These are phyloP conservation scores for Strigops habroptila DNA, from an alignment of 2,113 vertebrate genomes.

Conservation along the genomic window DNA sequence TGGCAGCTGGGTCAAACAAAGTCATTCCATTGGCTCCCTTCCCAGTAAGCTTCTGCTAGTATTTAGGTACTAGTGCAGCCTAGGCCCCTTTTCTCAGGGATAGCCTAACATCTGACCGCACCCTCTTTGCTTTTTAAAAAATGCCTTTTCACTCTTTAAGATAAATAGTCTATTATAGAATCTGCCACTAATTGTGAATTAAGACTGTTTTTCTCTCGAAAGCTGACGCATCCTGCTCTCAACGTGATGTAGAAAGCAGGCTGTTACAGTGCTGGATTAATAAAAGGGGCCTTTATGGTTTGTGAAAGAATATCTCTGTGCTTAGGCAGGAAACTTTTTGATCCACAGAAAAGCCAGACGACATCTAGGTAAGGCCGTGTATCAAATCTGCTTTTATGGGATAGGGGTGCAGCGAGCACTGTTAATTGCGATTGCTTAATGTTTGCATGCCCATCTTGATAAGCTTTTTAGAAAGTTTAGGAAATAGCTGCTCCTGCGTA, in stretches of 20 bases:
- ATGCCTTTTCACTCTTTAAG: slow-evolving; percentile 70
- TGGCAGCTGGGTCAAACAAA: slow-evolving; percentile 96
- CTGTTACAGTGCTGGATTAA: slow-evolving; percentile 73
- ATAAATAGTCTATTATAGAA: slow-evolving; percentile 74
- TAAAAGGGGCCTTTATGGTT: slow-evolving; percentile 79
- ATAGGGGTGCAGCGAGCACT: slow-evolving; percentile 24
- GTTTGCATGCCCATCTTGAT: slow-evolving; percentile 57
- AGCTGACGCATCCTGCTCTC: slow-evolving; percentile 67
- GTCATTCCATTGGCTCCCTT: slow-evolving; percentile 86
- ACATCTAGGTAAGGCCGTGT: slow-evolving; percentile 78
- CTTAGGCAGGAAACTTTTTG: slow-evolving; percentile 81
- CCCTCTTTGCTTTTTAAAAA: slow-evolving; percentile 75
- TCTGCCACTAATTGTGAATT: slow-evolving; percentile 75
- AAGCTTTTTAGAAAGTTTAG: slow-evolving; percentile 64
- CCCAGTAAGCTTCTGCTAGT: slow-evolving; percentile 86
- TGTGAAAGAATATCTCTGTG: slow-evolving; percentile 81
- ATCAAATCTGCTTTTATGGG: slow-evolving; percentile 67
- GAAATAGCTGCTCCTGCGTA: slow-evolving; percentile 30
- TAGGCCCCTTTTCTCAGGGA: slow-evolving; percentile 80
- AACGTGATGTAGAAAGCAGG: slow-evolving; percentile 64
- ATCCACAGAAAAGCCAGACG: slow-evolving; percentile 79
- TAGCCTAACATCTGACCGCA: slow-evolving; percentile 84
- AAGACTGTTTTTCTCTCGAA: slow-evolving; percentile 70
- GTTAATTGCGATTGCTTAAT: slow-evolving; percentile 30
- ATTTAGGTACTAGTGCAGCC: slow-evolving; percentile 83